These are phyloP conservation scores for Tonatia bakeri DNA, from an alignment of 2,113 vertebrate species.

Conservation along the genomic window DNA sequence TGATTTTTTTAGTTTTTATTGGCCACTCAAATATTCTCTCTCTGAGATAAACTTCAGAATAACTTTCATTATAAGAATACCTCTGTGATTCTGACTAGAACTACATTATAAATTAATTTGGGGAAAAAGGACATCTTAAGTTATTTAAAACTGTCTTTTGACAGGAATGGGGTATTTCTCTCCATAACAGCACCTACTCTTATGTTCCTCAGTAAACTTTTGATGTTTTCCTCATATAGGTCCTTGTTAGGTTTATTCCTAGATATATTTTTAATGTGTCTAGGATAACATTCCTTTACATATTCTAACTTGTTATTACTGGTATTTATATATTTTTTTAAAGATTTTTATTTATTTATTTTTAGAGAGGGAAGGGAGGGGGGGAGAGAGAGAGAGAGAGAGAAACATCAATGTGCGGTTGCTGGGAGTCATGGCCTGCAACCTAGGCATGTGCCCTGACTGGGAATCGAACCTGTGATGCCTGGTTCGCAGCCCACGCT, in stretches of 20 bases:
- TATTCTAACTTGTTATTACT: neutral
- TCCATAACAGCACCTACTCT: neutral
- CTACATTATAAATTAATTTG: neutral
- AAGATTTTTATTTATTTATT: no score
- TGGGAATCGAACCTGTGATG: no score
- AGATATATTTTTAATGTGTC: neutral
- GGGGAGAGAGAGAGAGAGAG: no score
- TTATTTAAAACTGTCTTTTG: neutral
- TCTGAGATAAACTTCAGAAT: slow-evolving; percentile 5
- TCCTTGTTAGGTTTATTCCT: neutral
- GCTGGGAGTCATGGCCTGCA: no score
- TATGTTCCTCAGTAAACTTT: neutral
- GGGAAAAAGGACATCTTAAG: neutral
- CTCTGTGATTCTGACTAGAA: neutral
- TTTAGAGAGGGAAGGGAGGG: no score
- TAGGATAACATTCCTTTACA: neutral
- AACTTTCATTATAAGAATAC: neutral
- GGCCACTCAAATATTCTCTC: neutral
- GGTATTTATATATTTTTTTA: neutral
- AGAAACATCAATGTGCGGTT: no score
- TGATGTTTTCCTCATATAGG: neutral
- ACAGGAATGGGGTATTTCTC: neutral
- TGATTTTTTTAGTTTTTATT: neutral
- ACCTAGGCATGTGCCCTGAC: no score
- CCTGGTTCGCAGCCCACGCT: no score